These are phyloP conservation scores for Paramormyrops hopkinsi DNA, from an alignment of 2,797 vertebrate genomes.

Conservation along the genomic window DNA sequence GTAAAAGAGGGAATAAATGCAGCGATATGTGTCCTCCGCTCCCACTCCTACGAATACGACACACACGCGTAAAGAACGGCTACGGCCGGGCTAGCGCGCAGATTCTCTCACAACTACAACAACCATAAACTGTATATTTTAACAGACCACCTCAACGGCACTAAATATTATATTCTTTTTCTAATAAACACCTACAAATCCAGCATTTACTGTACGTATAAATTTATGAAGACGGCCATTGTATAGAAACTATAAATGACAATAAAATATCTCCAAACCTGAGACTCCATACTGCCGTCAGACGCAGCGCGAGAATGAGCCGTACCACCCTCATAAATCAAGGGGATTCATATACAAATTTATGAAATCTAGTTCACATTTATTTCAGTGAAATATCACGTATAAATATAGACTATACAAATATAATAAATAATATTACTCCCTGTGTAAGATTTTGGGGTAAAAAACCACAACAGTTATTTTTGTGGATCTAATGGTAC, in stretches of 20 bases:
- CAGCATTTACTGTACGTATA: background rate
- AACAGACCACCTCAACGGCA: background rate
- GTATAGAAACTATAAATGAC: background rate
- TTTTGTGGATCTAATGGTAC: background rate
- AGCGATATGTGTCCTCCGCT: background rate
- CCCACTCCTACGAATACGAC: background rate
- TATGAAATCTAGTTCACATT: background rate
- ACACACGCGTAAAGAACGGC: background rate
- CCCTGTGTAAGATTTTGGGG: background rate
- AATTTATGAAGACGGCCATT: no score
- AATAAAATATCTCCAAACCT: slow-evolving; percentile 9
- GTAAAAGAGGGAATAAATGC: background rate
- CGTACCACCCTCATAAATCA: slow-evolving; percentile 9
- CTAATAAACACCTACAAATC: background rate
- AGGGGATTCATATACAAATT: background rate
- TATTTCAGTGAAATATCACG: background rate
- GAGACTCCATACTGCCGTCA: slow-evolving; percentile 21
- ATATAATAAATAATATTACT: background rate
- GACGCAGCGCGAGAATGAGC: background rate
- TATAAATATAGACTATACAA: background rate
- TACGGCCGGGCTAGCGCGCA: background rate
- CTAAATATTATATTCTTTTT: background rate
- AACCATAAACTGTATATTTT: background rate
- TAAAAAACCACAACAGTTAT: background rate
- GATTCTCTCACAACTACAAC: background rate